Conservation (phyloP, 2,797 vertebrate genomes). For the Coranthus polyacanthus region DNA sequence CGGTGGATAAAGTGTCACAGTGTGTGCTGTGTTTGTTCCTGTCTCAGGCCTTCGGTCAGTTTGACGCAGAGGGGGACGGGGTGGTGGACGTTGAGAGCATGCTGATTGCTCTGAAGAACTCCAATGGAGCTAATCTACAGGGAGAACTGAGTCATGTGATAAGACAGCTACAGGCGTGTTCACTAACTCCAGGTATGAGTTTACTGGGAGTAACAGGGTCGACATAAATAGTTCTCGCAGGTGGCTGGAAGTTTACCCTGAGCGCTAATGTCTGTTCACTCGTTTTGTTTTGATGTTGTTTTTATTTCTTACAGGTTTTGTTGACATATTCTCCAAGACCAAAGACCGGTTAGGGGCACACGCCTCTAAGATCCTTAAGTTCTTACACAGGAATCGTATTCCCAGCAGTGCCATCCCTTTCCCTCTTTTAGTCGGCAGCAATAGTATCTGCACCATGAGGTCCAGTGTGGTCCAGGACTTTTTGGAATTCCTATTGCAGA, state of each 20-base stretch:
- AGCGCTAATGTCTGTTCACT: background rate
- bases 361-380: slow-evolving; percentile 93
- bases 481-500: slow-evolving; percentile 92
- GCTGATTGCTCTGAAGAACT: slow-evolving; percentile 94
- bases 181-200: slow-evolving; percentile 93
- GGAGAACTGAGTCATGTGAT: slow-evolving; percentile 97
- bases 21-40: slow-evolving; percentile 21
- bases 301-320: slow-evolving; percentile 85
- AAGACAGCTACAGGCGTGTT: slow-evolving; percentile 96
- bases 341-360: slow-evolving; percentile 92
- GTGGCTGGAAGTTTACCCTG: background rate
- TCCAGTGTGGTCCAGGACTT: slow-evolving; percentile 93
- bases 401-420: slow-evolving; percentile 93
- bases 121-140: slow-evolving; percentile 95
- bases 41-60: slow-evolving; percentile 94
- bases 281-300: background rate
- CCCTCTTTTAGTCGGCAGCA: slow-evolving; percentile 94
- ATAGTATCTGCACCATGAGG: slow-evolving; percentile 95
- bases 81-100: slow-evolving; percentile 95
- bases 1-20: background rate
- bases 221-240: slow-evolving; percentile 23
- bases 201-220: slow-evolving; percentile 3
- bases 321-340: slow-evolving; percentile 97
- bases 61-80: slow-evolving; percentile 96
- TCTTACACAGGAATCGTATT: slow-evolving; percentile 95